Conservation (phyloP, 1,140 invertebrate species). For the Antheraea pernyi region DNA sequence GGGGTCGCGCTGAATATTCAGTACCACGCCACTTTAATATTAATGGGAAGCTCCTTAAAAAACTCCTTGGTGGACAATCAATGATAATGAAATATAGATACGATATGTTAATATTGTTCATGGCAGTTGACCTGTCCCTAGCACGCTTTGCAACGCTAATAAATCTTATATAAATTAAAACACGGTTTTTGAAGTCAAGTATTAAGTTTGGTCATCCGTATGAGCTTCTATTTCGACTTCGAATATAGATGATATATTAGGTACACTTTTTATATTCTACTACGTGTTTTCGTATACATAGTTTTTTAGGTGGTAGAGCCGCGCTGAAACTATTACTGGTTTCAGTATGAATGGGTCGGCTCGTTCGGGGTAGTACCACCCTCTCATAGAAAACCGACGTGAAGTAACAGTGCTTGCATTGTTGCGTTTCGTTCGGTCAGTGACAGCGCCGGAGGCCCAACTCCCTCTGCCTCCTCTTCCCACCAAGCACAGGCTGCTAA, state of each 20-base stretch:
- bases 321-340: too few species aligned
- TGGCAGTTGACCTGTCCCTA: slow-evolving; percentile 51
- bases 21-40: slow-evolving; percentile 56
- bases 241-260: background rate
- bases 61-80: slow-evolving; percentile 55
- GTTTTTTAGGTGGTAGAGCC: too few species aligned
- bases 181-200: background rate
- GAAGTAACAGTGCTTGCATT: too few species aligned
- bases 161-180: background rate
- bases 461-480: too few species aligned
- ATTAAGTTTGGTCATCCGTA: too few species aligned
- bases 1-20: slow-evolving; percentile 62
- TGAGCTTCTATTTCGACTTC: background rate
- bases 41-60: slow-evolving; percentile 60
- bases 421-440: too few species aligned
- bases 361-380: too few species aligned
- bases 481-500: too few species aligned
- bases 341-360: too few species aligned
- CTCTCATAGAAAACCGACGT: too few species aligned
- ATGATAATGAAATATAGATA: slow-evolving; percentile 62
- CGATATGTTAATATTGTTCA: slow-evolving; percentile 19
- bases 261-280: background rate
- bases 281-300: too few species aligned
- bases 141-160: background rate
- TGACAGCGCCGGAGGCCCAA: too few species aligned